Evolutionary conservation across 1,140 invertebrate species (phyloP).

Genomic region (Lordiphosa clarofinis): DNA sequence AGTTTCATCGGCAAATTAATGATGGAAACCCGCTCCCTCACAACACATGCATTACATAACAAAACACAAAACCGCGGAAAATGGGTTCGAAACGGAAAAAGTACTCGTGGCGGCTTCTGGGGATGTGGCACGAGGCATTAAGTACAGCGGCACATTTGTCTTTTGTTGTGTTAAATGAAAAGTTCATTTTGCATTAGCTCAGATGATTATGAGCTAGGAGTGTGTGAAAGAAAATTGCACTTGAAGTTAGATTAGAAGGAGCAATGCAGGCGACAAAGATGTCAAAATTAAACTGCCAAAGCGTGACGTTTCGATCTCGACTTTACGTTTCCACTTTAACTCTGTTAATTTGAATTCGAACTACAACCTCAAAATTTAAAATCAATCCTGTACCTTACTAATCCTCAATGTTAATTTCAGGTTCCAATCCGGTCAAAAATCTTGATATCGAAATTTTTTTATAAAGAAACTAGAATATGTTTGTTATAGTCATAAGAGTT

Average conservation of each 20-base stretch:
- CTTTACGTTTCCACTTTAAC: too few species aligned
- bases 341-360: too few species aligned
- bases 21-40: conserved; percentile 43
- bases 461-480: too few species aligned
- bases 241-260: not conserved
- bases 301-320: too few species aligned
- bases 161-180: conserved; percentile 46
- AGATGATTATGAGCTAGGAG: conserved; percentile 5
- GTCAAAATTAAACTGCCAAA: not conserved
- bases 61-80: conserved; percentile 52
- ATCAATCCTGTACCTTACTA: too few species aligned
- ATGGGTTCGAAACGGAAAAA: conserved; percentile 20
- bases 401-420: too few species aligned
- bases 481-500: too few species aligned
- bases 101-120: conserved; percentile 15
- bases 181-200: conserved; percentile 41
- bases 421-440: too few species aligned
- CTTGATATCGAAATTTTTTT: too few species aligned
- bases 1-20: conserved; percentile 77
- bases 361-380: too few species aligned
- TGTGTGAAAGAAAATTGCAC: not conserved
- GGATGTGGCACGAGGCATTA: not conserved
- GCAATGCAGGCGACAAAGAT: not conserved
- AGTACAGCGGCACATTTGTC: conserved; percentile 17
- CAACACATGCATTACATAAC: conserved; percentile 75